Base-by-base conservation (phyloP, 2,888 invertebrate species). In the Oegoconia quadripuncta region DNA sequence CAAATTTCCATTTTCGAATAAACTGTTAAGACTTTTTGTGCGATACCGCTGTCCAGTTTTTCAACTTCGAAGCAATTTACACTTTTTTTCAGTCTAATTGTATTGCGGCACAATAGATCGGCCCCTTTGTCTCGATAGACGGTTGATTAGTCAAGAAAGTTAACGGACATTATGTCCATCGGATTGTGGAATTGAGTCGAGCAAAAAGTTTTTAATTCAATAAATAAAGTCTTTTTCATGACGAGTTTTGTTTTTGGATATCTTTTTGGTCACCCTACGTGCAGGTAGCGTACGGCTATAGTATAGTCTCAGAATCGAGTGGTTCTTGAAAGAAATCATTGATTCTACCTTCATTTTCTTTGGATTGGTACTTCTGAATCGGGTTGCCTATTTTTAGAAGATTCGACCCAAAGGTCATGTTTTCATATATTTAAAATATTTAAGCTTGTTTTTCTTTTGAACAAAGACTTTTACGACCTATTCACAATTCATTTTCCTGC, bases 191-290 rank as follows among this genome's bases (percentile, higher is more conserved):
- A 31, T 18, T 13, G 31, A 16, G 31, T 34, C 12, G 2, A 18
- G 22, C 35, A 41, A 37, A 41, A 41, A 37, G 27, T 36, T 33
- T 25, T 26, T 41, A 37, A 33, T 37, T 16, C 32, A 37, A 39
- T 39, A 34, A 33, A 17, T 33, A 20, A 30, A 34, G 12, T 26
- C 11, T 23, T 26, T 26, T 34, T 32, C 14, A 6, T 23, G 9
- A 9, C 23, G 9, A 23, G 22, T 22, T 22, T 22, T 9, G 9
- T 9, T 22, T 2, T 9, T 22, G 9, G 22, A 4, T 22, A 7
- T 3, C 8, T 22, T n/a, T 22, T 12, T 26, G 26, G 26, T 12
- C 26, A 26, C 26, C 12, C 26, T 3, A 12, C 12, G 13, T 12
- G 12, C 29, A 14, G 15, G 33, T 23, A 36, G 22, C 36, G 29